These are phyloP conservation scores for Lutraria rhynchaena DNA, from an alignment of 1,140 invertebrate species.

Conservation along the genomic window DNA sequence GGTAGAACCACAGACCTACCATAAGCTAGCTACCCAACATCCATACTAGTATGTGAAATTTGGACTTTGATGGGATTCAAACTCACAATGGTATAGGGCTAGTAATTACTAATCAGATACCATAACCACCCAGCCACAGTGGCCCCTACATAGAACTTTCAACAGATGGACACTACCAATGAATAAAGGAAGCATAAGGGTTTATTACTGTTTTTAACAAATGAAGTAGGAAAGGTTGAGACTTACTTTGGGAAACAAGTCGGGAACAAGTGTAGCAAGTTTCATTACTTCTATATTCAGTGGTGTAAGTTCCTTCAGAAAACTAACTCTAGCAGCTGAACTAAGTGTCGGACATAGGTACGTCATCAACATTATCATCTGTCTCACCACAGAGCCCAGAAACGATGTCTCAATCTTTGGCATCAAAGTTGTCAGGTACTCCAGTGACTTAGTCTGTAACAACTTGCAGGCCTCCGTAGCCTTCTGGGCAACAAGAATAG, in stretches of 20 bases:
- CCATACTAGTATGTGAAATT: no score
- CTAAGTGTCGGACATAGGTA: constrained; percentile 71
- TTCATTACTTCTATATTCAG: constrained; percentile 67
- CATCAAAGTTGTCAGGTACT: constrained; percentile 67
- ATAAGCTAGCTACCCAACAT: no score
- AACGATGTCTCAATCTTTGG: constrained; percentile 72
- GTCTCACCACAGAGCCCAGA: constrained; percentile 75
- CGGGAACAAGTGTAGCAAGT: constrained; percentile 67
- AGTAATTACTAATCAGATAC: no score
- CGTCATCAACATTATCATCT: constrained; percentile 76
- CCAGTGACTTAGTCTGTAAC: constrained; percentile 62
- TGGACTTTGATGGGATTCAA: no score
- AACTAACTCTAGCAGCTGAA: constrained; percentile 66
- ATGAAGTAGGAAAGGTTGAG: no score
- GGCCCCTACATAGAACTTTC: no score
- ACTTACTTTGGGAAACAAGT: constrained; percentile 77
- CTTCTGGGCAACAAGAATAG: constrained; percentile 68
- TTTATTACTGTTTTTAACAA: no score
- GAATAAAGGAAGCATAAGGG: no score
- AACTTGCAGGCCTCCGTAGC: constrained; percentile 72
- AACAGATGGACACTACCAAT: no score
- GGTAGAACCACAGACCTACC: no score
- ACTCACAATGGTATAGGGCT: no score
- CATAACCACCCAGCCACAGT: no score
- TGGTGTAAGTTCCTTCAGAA: constrained; percentile 71